Base-by-base conservation (phyloP, 2,113 vertebrate genomes). In the Apistogramma diplotaenia region DNA sequence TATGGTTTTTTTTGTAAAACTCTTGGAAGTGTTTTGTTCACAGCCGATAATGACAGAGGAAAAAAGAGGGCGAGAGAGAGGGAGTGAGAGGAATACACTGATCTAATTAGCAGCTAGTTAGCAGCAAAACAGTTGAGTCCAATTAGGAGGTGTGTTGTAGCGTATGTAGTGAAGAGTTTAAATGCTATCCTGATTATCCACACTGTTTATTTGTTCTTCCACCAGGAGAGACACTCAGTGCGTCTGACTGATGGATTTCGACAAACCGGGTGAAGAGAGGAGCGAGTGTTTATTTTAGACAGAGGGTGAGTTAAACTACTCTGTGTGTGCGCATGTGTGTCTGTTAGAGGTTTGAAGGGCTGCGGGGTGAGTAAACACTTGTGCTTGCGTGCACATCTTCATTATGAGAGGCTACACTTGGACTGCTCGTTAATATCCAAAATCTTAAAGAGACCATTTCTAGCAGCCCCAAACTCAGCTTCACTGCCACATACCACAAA, bases 101-200 rank as follows among this genome's bases (percentile, higher is more conserved):
- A 92, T 92, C 86, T 93, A 93, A 95, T 95, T 94, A 95, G 90
- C 93, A 89, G 90, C 88, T 94, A 88, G 91, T 95, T 93, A 93
- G 89, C 92, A 91, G 79, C 85, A 90, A 87, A 89, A 91, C 89
- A 89, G 87, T 91, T 92, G 82, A 85, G 81, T 87, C 92, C 87
- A 94, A 95, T 94, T 91, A 94, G 76, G 54, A 84, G 55, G 74
- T 82, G 82, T 89, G 78, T 76, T 92, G 90, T 61, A 55, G 81
- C 60, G 79, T 74, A 87, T 74, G 60, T 55, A 62, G 70, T 46
- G 71, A 82, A 80, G 74, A 76, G 37, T 91, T 92, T 87, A 80
- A 87, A 88, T 58, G 55, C 53, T 70, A 82, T 84, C 83, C 80
- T 84, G 83, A 86, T 91, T 82, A 91, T 88, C 75, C 86, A 89